Evolutionary conservation across 2,888 invertebrate genomes (phyloP), one percentile per base, ranked within the genome.

Genomic region (Limnephilus rhombicus): DNA sequence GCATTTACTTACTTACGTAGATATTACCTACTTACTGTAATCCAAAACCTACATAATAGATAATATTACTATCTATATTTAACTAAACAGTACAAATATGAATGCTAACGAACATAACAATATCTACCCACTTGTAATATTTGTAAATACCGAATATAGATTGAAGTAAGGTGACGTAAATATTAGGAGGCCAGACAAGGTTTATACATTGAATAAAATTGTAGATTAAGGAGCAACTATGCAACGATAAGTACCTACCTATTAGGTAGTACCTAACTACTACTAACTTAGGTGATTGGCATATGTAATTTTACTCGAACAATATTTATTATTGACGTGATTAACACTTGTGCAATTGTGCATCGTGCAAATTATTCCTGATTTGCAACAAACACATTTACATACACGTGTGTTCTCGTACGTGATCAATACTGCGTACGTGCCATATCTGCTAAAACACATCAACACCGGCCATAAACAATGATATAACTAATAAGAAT

Each of bases 371-470:
- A 68, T 5, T 68, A 68, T 68, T 68, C n/a, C 68, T 53, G 53
- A 53, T 53, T 53, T 53, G 53, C 53, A 24, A 24, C 68, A 68
- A n/a, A 68, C 68, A n/a, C 24, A 24, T 68, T 68, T 68, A 68
- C n/a, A 24, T 68, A 85, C 85, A 85, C 85, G 34, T 41, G 85
- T 45, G 18, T 45, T 15, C 18, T 85, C 45, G 85, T 41, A 85
- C 85, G 85, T 85, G 85, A 31, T 41, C 11, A 85, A n/a, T 41
- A n/a, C n/a, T 11, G 41, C 24, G 41, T 85, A 85, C 85, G 85
- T 85, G 85, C 31, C 85, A 1, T 85, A 85, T 34, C n/a, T 34
- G 82, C 82, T 34, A 85, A 85, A 41, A n/a, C 85, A 45, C 82
- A 85, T 82, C 34, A 12, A 41, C 85, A 34, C 82, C 18, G 13